phyloP scores from a whole-genome alignment of 92 coral and sea anemone genomes.

The Palythoa grandis region DNA sequence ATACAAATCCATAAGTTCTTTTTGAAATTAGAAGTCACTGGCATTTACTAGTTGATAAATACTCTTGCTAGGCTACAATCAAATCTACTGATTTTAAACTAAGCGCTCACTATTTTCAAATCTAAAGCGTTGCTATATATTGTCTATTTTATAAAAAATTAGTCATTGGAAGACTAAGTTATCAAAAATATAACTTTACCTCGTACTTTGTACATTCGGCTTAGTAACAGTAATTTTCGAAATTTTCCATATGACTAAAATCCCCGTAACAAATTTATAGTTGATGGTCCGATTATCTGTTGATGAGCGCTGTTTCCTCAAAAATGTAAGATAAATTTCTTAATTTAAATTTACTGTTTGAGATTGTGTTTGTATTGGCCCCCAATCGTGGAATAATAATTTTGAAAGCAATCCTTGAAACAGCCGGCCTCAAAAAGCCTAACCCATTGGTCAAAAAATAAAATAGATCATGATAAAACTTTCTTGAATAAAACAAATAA shows the following conservation, averaged over 20 bases:
- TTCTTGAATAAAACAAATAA: background rate
- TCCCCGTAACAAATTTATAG: too few relatives aligned
- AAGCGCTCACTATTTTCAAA: background rate
- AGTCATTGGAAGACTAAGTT: background rate
- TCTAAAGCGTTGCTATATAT: background rate
- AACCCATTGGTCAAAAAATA: background rate
- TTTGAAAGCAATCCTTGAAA: background rate
- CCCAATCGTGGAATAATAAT: constrained; percentile 9
- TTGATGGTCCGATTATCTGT: background rate
- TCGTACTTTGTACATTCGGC: constrained; percentile 4
- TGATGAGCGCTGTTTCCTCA: background rate
- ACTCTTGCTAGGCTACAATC: background rate
- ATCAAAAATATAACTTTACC: background rate
- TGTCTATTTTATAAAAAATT: background rate
- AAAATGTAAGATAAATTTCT: too few relatives aligned
- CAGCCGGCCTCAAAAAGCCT: background rate
- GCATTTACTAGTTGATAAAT: too few relatives aligned
- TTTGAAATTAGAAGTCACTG: background rate
- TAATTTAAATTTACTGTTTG: background rate
- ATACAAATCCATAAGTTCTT: background rate
- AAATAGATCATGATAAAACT: background rate
- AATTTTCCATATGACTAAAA: background rate
- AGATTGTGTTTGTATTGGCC: constrained; percentile 30
- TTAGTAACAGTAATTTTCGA: background rate
- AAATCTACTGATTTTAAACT: background rate